A percentile compares a stretch with the other conserved stretches of the same genome.
phyloP scores from a whole-genome alignment of 1,140 invertebrate genomes.

The Popillia japonica region DNA sequence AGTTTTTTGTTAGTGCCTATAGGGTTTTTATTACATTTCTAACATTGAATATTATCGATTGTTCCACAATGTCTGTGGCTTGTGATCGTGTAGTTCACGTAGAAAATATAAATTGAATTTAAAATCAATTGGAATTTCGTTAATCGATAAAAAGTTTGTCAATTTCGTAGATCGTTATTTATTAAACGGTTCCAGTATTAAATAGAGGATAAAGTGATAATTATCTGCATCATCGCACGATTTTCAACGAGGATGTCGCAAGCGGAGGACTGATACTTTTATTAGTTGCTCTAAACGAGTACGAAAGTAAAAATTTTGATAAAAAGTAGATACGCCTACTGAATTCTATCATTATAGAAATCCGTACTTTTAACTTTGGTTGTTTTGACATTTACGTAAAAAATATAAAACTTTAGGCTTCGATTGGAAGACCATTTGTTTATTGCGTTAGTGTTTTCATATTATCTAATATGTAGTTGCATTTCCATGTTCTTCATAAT shows the following conservation, averaged over 20 bases:
- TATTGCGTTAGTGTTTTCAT: too few relatives aligned
- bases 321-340: not conserved
- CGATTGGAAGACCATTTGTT: too few relatives aligned
- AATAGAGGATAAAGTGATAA: not conserved
- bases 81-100: not conserved
- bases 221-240: not conserved
- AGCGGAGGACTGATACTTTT: not conserved
- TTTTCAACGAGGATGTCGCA: not conserved
- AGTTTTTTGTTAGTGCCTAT: not conserved
- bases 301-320: not conserved
- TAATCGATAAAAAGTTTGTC: not conserved
- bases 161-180: not conserved
- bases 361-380: too few relatives aligned
- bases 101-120: constrained; percentile 4
- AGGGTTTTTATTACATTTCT: not conserved
- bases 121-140: not conserved
- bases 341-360: too few relatives aligned
- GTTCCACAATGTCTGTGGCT: not conserved
- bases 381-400: too few relatives aligned
- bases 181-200: not conserved
- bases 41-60: not conserved
- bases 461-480: too few relatives aligned
- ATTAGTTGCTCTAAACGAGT: not conserved
- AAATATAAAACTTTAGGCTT: too few relatives aligned
- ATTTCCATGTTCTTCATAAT: too few relatives aligned